Base-by-base conservation (phyloP, 1,140 invertebrate genomes). In the Rhyacophila brunnea region DNA sequence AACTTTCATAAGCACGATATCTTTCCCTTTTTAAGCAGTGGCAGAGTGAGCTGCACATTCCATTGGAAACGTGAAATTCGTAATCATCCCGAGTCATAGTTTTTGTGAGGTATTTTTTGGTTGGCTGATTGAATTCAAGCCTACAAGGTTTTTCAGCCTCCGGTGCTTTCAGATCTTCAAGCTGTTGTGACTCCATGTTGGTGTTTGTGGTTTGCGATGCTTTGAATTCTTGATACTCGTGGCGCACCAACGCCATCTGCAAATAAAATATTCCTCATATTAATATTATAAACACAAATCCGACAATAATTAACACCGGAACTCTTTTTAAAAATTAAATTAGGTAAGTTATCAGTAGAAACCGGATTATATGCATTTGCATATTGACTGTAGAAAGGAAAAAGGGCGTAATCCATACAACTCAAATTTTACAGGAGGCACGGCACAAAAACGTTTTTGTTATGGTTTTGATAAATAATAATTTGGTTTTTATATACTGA, bases 141-240 rank as follows among this genome's bases (percentile, higher is more conserved):
- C 45, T 47, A 11, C 38, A 48, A 6, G 48, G 46, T 47, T 17
- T 14, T 15, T 49, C 46, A 11, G 6, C n/a, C 10, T 50, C 55
- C 28, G 23, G 19, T 13, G 45, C 18, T 57, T 64, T 60, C 5
- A 48, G 9, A 18, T 54, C 20, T 17, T 63, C 53, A 11, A 82
- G 64, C 48, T 74, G 54, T 46, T 72, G 55, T 11, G 79, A 73
- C n/a, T 74, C 53, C 28, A 64, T 61, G 42, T 77, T 79, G 2
- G 48, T 53, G 20, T 62, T 64, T 11, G 68, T 73, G 19, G 71
- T 52, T 59, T 73, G 65, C n/a, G 40, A 70, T 13, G 66, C 43
- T 36, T 51, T 60, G 38, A 72, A 70, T 55, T 71, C 70, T 17
- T 64, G 64, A 60, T 74, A 76, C 35, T 71, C 59, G 6, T 66